phyloP scores from a whole-genome alignment of 2,888 invertebrate species.

The Leptura quadrifasciata region DNA sequence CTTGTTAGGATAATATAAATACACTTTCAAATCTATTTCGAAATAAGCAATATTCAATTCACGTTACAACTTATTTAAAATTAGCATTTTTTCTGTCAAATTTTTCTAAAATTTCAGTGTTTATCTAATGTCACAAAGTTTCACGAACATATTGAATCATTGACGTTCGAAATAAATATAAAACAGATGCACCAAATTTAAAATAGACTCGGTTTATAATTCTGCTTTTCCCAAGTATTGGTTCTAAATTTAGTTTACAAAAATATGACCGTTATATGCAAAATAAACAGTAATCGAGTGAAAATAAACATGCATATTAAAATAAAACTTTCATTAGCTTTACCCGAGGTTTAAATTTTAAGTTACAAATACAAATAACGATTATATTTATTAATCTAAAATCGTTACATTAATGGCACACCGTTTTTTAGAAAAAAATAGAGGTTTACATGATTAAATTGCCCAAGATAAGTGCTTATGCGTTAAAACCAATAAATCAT shows the following conservation, averaged over 20 bases:
- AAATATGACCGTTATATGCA: constrained; percentile 31
- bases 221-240: constrained; percentile 26
- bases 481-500: constrained; percentile 27
- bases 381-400: constrained; percentile 2
- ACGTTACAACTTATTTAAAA: too few species aligned
- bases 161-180: constrained; percentile 34
- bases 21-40: too few species aligned
- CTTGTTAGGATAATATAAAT: too few species aligned
- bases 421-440: not conserved
- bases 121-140: not conserved
- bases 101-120: not conserved
- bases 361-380: not conserved
- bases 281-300: constrained; percentile 27
- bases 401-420: not conserved
- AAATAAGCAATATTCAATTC: too few species aligned
- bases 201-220: constrained; percentile 32
- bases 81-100: not conserved
- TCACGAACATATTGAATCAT: not conserved
- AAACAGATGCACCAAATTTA: constrained; percentile 34
- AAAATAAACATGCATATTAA: constrained; percentile 33
- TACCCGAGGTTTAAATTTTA: not conserved
- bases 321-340: constrained; percentile 19
- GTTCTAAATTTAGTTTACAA: constrained; percentile 27
- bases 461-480: constrained; percentile 12
- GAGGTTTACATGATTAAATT: not conserved